Percentiles rank a stretch among this genome's conserved stretches.
Evolutionary conservation across 2,888 invertebrate genomes (phyloP).

Genomic region (Drepanosiphum platanoidis): DNA sequence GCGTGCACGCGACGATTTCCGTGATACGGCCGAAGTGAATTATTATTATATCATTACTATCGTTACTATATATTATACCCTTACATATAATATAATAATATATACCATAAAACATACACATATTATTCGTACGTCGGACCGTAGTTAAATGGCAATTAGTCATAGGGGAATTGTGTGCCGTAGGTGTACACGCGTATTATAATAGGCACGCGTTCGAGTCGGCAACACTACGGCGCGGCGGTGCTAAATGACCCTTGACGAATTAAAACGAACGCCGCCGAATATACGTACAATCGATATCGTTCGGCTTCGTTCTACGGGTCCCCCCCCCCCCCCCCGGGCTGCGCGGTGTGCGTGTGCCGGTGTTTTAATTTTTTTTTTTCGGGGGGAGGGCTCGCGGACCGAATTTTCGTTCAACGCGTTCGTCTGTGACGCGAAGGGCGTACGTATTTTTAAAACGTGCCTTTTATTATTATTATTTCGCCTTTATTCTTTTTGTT

Average conservation of each 20-base stretch:
- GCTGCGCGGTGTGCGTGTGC: background rate
- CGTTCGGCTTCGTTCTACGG: background rate
- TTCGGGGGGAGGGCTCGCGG: background rate
- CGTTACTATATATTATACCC: background rate
- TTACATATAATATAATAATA: background rate
- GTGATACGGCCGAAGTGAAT: slow-evolving; percentile 8
- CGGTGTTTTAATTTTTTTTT: too few relatives aligned
- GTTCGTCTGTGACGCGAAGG: background rate
- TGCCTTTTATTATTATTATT: too few relatives aligned
- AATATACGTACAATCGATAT: slow-evolving; percentile 42
- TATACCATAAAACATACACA: background rate
- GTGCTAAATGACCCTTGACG: slow-evolving; percentile 55
- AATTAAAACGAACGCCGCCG: slow-evolving; percentile 31
- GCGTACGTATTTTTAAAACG: too few relatives aligned
- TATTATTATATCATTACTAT: slow-evolving; percentile 3
- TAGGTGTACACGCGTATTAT: background rate
- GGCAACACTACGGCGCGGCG: background rate
- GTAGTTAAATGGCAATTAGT: slow-evolving; percentile 56
- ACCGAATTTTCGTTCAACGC: background rate
- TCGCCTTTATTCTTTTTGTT: too few relatives aligned
- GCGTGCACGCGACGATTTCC: slow-evolving; percentile 23
- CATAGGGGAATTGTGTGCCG: background rate
- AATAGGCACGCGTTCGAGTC: background rate
- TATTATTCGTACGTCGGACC: slow-evolving; percentile 18
- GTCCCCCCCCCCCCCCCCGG: too few relatives aligned